Evolutionary conservation across 2,888 invertebrate species (phyloP), one percentile per base, ranked within the genome.

Genomic region (Chaetogeoica ovagalla): DNA sequence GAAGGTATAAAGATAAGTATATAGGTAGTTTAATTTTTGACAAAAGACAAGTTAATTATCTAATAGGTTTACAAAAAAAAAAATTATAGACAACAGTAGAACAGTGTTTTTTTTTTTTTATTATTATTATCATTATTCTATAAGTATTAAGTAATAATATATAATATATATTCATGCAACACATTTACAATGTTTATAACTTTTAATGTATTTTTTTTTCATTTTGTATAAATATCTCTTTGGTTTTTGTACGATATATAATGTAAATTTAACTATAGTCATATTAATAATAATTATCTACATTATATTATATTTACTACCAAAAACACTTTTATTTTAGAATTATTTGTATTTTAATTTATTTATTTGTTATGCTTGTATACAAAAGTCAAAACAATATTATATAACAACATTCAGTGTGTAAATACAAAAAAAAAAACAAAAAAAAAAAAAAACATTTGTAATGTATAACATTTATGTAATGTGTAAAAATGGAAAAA

Each of bases 301-400:
- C 37, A 60, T 69, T 77, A 77, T 39, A 70, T 77, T 62, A 69
- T 77, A 77, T 77, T 77, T 70, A 77, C 69, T 62, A 77, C 70
- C 70, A 69, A 73, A 76, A 77, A 70, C 69, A 77, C 77, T 62
- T 37, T 63, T 76, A 76, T 68, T 77, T 30, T 77, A 77, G 77
- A 70, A 70, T 77, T 70, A 69, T 77, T 77, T 70, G 59, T 77
- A 70, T 70, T 52, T 30, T 63, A 69, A 70, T 77, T 77, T 21
- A 77, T 69, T 77, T 59, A 77, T 70, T 76, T 70, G 77, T 77
- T 77, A 77, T 63, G 77, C 77, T 77, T 77, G 69, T 69, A 77
- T 57, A 75, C 39, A 75, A 75, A 76, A 62, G 48, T 48, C 23
- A 59, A 68, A 74, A 55, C 11, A 70, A 37, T 52, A 52, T 63